These are phyloP conservation scores for Gandaritis pyraliata DNA, from an alignment of 2,888 invertebrate genomes.

Conservation along the genomic window DNA sequence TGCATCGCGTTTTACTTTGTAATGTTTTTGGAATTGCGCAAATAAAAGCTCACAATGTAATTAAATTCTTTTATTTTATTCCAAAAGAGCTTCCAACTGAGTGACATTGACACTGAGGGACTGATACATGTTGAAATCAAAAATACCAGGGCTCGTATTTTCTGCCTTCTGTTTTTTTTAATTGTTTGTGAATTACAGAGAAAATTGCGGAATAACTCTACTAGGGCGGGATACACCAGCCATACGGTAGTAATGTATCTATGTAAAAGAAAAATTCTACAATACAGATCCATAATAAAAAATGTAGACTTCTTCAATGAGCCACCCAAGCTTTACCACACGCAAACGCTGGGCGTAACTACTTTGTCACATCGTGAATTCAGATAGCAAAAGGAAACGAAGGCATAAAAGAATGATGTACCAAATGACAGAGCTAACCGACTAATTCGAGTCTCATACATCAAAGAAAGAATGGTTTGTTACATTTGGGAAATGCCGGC, in stretches of 20 bases:
- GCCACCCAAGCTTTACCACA: conserved; percentile 80
- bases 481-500: conserved; percentile 53
- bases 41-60: too few species aligned
- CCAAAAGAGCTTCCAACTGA: not conserved
- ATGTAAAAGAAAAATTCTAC: not conserved
- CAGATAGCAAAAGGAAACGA: conserved; percentile 63
- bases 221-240: not conserved
- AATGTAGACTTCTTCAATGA: conserved; percentile 35
- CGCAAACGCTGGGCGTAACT: conserved; percentile 73
- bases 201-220: too few species aligned
- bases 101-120: conserved; percentile 23
- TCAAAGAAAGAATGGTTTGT: conserved; percentile 70
- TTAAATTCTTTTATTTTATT: conserved; percentile 5
- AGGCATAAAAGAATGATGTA: conserved; percentile 42
- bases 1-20: too few species aligned
- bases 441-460: conserved; percentile 81
- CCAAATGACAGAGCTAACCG: conserved; percentile 69
- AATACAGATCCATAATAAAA: conserved; percentile 9
- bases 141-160: too few species aligned
- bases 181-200: too few species aligned
- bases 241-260: not conserved
- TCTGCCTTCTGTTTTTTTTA: too few species aligned
- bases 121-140: too few species aligned
- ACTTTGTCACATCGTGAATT: conserved; percentile 76
- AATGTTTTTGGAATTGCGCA: too few species aligned